A percentile compares a stretch with the other conserved stretches of the same genome.
Conservation (phyloP, 2,113 vertebrate genomes). For the Ondatra zibethicus region DNA sequence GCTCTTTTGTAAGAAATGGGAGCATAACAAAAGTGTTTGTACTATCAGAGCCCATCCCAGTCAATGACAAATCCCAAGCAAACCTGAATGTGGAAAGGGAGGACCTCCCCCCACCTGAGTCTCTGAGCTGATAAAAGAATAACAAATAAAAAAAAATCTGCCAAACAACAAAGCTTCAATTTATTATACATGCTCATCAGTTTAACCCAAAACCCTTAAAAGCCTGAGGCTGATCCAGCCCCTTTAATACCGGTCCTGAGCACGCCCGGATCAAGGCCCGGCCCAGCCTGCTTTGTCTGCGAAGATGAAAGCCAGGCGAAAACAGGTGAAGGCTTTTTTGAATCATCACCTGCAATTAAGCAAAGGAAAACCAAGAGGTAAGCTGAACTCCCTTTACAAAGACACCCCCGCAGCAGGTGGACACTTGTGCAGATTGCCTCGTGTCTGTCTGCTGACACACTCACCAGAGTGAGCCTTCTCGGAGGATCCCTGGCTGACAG, state of each 20-base stretch:
- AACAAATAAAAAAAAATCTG: constrained; percentile 84
- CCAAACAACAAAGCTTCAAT: constrained; percentile 89
- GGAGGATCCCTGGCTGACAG: not conserved
- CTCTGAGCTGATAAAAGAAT: constrained; percentile 80
- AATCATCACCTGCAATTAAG: constrained; percentile 91
- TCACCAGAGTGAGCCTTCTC: not conserved
- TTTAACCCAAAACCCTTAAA: constrained; percentile 87
- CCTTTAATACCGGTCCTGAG: constrained; percentile 86
- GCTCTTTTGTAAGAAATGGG: constrained; percentile 12
- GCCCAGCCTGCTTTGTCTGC: constrained; percentile 88
- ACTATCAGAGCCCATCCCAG: constrained; percentile 23
- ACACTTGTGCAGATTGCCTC: constrained; percentile 78
- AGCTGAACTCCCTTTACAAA: constrained; percentile 85
- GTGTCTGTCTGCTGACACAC: constrained; percentile 45
- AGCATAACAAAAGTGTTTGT: not conserved
- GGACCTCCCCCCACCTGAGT: constrained; percentile 12
- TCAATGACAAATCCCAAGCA: constrained; percentile 66
- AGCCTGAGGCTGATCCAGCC: constrained; percentile 87
- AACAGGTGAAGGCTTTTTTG: constrained; percentile 88
- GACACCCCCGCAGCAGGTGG: constrained; percentile 85
- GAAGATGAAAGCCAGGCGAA: constrained; percentile 87
- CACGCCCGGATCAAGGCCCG: constrained; percentile 87
- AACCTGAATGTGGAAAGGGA: constrained; percentile 51
- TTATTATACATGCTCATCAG: constrained; percentile 87
- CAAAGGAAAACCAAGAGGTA: constrained; percentile 85